Percentiles rank a stretch among this genome's conserved stretches.
phyloP scores from a whole-genome alignment of 2,113 vertebrate species.

The Antidorcas marsupialis region DNA sequence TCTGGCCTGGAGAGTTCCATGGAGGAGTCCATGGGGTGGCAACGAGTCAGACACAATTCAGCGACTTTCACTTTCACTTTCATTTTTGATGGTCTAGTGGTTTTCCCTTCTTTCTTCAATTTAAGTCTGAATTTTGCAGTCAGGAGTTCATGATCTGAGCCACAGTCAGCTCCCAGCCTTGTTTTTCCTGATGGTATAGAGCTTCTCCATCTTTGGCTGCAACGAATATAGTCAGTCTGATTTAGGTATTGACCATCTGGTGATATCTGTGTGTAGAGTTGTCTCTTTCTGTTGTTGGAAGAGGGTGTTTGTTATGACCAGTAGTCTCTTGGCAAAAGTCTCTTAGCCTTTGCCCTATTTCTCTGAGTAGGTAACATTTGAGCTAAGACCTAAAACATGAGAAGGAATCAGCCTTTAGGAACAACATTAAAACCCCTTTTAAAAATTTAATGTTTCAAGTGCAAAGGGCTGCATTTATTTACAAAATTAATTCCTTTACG shows the following conservation, averaged over 20 bases:
- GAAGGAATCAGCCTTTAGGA: background rate
- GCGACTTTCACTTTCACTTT: background rate
- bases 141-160: background rate
- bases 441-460: background rate
- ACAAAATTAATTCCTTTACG: background rate
- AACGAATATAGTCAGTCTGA: background rate
- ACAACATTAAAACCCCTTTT: background rate
- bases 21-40: background rate
- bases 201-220: background rate
- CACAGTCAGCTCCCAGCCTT: background rate
- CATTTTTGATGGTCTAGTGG: background rate
- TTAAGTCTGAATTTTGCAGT: background rate
- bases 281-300: background rate
- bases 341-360: background rate
- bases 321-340: background rate
- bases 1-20: background rate
- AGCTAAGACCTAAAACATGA: background rate
- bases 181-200: background rate
- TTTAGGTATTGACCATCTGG: background rate
- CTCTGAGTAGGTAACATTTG: conserved; percentile 5
- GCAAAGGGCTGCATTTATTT: background rate
- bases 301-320: background rate
- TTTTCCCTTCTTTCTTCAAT: background rate
- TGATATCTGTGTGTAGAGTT: background rate
- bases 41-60: background rate